These are phyloP conservation scores for Drosophila parthenogenetica DNA, from an alignment of 2,888 invertebrate species.

Conservation along the genomic window DNA sequence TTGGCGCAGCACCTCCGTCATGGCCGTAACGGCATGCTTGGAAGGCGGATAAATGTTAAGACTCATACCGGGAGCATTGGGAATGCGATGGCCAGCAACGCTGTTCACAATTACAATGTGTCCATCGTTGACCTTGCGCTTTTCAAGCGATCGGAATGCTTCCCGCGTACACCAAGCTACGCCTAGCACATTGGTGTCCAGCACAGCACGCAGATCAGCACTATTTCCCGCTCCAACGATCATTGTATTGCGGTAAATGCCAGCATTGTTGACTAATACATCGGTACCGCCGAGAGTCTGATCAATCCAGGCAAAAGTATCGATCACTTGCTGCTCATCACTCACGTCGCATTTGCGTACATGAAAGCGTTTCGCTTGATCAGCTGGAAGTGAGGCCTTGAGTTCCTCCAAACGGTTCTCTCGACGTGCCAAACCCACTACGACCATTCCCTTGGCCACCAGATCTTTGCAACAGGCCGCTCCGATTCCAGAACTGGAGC, in stretches of 20 bases:
- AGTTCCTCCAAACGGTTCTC: slow-evolving; percentile 40
- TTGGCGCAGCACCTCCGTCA: slow-evolving; percentile 72
- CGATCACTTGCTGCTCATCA: slow-evolving; percentile 86
- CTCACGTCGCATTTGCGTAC: slow-evolving; percentile 85
- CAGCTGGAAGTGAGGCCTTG: slow-evolving; percentile 47
- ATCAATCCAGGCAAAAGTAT: slow-evolving; percentile 85
- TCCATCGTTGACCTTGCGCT: slow-evolving; percentile 19
- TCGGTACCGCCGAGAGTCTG: slow-evolving; percentile 84
- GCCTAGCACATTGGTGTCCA: slow-evolving; percentile 20
- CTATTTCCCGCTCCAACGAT: slow-evolving; percentile 10
- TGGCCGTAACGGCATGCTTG: slow-evolving; percentile 74
- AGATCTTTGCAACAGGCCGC: slow-evolving; percentile 84
- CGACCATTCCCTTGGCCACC: slow-evolving; percentile 85
- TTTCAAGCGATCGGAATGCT: slow-evolving; percentile 14
- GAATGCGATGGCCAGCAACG: slow-evolving; percentile 68
- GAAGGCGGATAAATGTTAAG: slow-evolving; percentile 74
- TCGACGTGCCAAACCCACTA: slow-evolving; percentile 86
- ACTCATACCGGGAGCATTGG: slow-evolving; percentile 47
- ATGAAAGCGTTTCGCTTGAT: slow-evolving; percentile 73
- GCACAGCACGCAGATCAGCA: slow-evolving; percentile 8
- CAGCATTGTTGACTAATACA: slow-evolving; percentile 27
- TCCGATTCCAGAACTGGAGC: slow-evolving; percentile 88
- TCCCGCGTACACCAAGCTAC: slow-evolving; percentile 24
- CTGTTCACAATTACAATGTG: slow-evolving; percentile 36
- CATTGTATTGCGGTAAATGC: not conserved